These are phyloP conservation scores for Marasmarcha lunaedactyla DNA, from an alignment of 2,888 invertebrate species.

Conservation along the genomic window DNA sequence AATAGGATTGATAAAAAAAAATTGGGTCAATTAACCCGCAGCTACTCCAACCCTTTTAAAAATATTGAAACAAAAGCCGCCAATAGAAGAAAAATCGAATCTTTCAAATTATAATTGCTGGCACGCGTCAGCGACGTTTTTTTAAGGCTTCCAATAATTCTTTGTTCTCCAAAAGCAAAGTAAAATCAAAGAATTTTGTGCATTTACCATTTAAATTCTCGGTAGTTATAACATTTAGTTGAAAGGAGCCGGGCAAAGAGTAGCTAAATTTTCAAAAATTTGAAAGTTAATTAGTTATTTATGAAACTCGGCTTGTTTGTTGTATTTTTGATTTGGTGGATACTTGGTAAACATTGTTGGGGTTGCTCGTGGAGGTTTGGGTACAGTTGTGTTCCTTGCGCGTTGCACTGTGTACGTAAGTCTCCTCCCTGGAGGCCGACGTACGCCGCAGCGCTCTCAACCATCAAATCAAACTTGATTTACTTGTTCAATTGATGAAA, in stretches of 20 bases:
- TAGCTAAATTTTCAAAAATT: neutral
- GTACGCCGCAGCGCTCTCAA: constrained; percentile 22
- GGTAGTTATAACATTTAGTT: neutral
- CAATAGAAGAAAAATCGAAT: no score
- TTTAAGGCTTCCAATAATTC: constrained; percentile 27
- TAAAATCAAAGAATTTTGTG: neutral
- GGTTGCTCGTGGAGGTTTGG: neutral
- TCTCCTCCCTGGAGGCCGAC: neutral
- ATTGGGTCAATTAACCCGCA: no score
- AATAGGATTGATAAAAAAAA: no score
- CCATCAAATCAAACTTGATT: constrained; percentile 49
- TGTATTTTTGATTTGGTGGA: neutral
- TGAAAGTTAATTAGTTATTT: constrained; percentile 1
- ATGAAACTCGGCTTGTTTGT: constrained; percentile 3
- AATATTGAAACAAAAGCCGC: no score
- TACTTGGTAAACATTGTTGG: no score
- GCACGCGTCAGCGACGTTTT: constrained; percentile 27
- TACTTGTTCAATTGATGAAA: constrained; percentile 47
- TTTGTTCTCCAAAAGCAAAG: constrained; percentile 24
- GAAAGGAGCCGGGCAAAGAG: neutral
- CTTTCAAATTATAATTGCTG: constrained; percentile 31
- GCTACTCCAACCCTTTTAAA: no score
- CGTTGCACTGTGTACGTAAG: neutral
- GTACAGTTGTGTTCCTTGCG: neutral
- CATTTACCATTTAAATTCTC: neutral